These are phyloP conservation scores for Sylvia atricapilla DNA, from an alignment of 2,113 vertebrate genomes.

Conservation along the genomic window DNA sequence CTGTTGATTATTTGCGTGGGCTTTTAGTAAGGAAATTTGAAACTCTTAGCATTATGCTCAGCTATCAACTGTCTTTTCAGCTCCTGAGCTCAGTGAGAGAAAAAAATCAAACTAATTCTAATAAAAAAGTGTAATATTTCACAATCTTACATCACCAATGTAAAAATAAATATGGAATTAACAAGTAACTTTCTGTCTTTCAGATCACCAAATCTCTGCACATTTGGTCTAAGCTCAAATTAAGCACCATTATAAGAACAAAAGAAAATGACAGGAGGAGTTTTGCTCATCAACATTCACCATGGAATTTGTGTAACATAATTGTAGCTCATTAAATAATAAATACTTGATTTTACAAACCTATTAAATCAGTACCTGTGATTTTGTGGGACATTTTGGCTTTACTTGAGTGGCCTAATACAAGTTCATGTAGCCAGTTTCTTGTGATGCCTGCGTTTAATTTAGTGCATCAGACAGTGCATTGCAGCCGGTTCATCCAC, in stretches of 20 bases:
- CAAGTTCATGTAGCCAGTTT: neutral
- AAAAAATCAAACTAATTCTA: neutral
- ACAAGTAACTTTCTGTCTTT: constrained; percentile 37
- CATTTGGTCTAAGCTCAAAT: neutral
- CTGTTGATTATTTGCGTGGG: neutral
- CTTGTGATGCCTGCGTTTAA: neutral
- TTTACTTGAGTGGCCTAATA: neutral
- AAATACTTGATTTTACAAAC: constrained; percentile 10
- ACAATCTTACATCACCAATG: neutral
- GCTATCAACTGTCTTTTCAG: neutral
- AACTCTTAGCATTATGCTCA: neutral
- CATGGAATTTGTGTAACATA: neutral
- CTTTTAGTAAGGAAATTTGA: neutral
- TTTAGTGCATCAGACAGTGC: neutral
- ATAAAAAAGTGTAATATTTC: neutral
- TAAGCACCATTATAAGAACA: neutral
- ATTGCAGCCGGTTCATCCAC: neutral
- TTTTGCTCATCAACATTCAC: neutral
- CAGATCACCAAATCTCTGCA: constrained; percentile 15
- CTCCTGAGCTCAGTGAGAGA: neutral
- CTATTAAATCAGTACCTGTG: neutral
- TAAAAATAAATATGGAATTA: neutral
- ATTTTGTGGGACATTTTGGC: neutral
- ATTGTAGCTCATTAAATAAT: constrained; percentile 6
- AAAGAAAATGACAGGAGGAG: neutral